These are phyloP conservation scores for Erpetoichthys calabaricus DNA, from an alignment of 2,797 vertebrate species.

Conservation along the genomic window DNA sequence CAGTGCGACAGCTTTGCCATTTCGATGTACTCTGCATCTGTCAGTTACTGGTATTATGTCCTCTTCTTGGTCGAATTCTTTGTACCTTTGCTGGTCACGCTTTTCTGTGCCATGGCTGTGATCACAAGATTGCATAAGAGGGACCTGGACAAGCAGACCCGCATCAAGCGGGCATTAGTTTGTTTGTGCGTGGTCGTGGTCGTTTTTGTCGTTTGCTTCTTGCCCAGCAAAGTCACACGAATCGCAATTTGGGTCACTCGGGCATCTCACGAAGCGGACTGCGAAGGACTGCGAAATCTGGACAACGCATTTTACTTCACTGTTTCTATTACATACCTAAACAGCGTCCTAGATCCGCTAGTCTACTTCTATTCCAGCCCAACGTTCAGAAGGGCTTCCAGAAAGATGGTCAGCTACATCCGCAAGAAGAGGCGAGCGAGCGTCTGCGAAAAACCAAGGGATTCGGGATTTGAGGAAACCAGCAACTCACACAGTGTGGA, in stretches of 20 bases:
- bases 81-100: slow-evolving; percentile 36
- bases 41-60: slow-evolving; percentile 27
- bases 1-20: slow-evolving; percentile 45
- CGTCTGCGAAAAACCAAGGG: background rate
- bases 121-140: slow-evolving; percentile 29
- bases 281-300: slow-evolving; percentile 19
- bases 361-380: slow-evolving; percentile 51
- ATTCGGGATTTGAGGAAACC: too few relatives aligned
- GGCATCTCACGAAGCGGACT: slow-evolving; percentile 16
- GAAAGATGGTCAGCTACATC: slow-evolving; percentile 6
- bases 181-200: slow-evolving; percentile 27
- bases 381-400: slow-evolving; percentile 36
- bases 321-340: slow-evolving; percentile 48
- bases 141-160: slow-evolving; percentile 31
- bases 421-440: background rate
- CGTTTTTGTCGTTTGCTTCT: slow-evolving; percentile 47
- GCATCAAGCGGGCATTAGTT: slow-evolving; percentile 30
- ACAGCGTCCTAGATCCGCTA: slow-evolving; percentile 46
- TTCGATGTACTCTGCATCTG: slow-evolving; percentile 21
- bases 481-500: too few relatives aligned
- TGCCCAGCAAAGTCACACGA: slow-evolving; percentile 36
- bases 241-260: slow-evolving; percentile 31
- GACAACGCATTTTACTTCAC: slow-evolving; percentile 36
- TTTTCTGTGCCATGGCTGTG: slow-evolving; percentile 41
- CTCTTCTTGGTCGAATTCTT: slow-evolving; percentile 42